Conservation (phyloP, 2,888 invertebrate genomes). For the Crossocerus cetratus region DNA sequence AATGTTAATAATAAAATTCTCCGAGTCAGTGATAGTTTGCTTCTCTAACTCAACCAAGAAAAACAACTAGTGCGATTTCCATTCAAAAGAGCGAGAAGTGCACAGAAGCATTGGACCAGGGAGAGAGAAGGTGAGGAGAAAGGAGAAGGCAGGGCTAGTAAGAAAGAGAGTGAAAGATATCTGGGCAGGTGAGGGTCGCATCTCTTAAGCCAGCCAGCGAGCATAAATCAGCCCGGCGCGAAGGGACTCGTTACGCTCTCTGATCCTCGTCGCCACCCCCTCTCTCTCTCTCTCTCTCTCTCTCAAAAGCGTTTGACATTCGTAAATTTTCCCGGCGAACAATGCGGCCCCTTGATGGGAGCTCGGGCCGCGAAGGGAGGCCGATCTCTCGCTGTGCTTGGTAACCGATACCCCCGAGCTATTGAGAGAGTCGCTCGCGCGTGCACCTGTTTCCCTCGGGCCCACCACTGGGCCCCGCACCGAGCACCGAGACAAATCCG, state of each 20-base stretch:
- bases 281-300: too few species aligned
- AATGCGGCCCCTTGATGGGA: constrained; percentile 56
- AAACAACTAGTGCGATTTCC: too few species aligned
- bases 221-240: constrained; percentile 62
- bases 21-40: too few species aligned
- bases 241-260: constrained; percentile 34
- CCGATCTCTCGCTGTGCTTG: constrained; percentile 47
- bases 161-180: background rate
- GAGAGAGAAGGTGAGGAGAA: background rate
- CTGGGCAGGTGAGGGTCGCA: constrained; percentile 29
- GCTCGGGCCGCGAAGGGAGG: constrained; percentile 30
- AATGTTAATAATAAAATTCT: too few species aligned
- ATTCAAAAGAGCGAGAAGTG: too few species aligned
- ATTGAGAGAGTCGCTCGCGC: constrained; percentile 52
- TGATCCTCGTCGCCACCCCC: constrained; percentile 25
- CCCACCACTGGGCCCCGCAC: too few species aligned
- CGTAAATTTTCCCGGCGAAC: constrained; percentile 60
- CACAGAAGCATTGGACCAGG: too few species aligned
- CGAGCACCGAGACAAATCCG: constrained; percentile 44
- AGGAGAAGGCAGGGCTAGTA: background rate
- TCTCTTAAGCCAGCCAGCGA: constrained; percentile 21
- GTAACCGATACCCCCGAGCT: constrained; percentile 62
- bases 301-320: constrained; percentile 42
- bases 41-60: too few species aligned
- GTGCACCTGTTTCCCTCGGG: constrained; percentile 43